Evolutionary conservation across 2,113 vertebrate species (phyloP).

Genomic region (Lontra canadensis): DNA sequence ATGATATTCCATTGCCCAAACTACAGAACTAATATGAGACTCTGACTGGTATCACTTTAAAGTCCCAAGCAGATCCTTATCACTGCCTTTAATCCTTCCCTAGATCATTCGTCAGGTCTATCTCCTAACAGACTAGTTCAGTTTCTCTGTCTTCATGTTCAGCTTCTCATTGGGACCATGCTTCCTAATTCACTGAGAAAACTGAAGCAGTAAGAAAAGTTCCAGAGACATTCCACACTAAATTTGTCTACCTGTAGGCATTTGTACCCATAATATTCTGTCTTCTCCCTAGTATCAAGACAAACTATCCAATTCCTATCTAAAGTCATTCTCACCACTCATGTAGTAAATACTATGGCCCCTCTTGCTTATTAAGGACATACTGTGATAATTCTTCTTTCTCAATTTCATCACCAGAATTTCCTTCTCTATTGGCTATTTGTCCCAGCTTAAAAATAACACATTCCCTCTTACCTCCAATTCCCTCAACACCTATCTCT

Average conservation of each 20-base stretch:
- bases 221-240: background rate
- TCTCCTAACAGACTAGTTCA: background rate
- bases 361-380: background rate
- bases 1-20: background rate
- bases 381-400: background rate
- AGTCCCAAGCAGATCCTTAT: background rate
- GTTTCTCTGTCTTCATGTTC: background rate
- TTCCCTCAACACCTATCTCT: background rate
- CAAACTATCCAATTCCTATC: background rate
- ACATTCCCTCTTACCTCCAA: background rate
- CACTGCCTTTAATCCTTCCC: background rate
- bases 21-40: background rate
- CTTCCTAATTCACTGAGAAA: background rate
- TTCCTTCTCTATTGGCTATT: background rate
- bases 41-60: background rate
- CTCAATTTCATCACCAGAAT: background rate
- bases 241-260: background rate
- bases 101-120: background rate
- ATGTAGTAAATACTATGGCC: background rate
- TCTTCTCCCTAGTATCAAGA: background rate
- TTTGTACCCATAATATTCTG: background rate
- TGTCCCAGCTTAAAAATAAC: background rate
- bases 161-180: background rate
- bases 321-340: background rate
- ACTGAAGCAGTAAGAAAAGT: background rate